These are phyloP conservation scores for Caenorhabditis sulstoni DNA, from an alignment of 2,888 invertebrate species.

Conservation along the genomic window DNA sequence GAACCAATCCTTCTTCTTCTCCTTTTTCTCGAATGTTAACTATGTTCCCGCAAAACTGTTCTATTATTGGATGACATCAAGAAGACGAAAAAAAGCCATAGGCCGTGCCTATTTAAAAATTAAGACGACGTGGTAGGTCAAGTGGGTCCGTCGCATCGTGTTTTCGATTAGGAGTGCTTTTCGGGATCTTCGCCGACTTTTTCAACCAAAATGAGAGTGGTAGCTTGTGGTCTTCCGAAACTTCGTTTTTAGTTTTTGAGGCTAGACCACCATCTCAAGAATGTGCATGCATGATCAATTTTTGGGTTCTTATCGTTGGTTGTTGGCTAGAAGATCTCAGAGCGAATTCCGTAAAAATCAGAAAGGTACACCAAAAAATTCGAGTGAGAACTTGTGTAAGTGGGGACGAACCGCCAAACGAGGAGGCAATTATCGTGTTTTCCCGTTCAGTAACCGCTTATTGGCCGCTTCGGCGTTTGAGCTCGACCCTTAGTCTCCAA, in stretches of 20 bases:
- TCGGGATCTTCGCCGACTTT: background rate
- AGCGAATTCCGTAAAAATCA: slow-evolving; percentile 5
- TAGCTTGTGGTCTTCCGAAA: background rate
- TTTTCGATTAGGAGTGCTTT: background rate
- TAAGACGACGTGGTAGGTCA: background rate
- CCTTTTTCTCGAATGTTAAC: background rate
- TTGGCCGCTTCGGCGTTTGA: background rate
- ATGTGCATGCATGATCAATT: slow-evolving; percentile 36
- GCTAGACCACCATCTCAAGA: background rate
- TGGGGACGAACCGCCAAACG: background rate
- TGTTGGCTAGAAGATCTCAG: background rate
- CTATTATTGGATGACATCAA: slow-evolving; percentile 3
- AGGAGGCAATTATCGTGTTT: slow-evolving; percentile 37
- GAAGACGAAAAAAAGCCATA: slow-evolving; percentile 2
- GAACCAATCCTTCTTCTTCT: background rate
- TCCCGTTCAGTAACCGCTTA: slow-evolving; percentile 17
- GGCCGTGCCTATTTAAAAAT: background rate
- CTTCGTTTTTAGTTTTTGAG: background rate
- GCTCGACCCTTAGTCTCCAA: background rate
- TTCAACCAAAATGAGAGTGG: slow-evolving; percentile 2
- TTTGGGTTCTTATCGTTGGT: slow-evolving; percentile 1
- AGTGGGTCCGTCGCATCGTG: no score
- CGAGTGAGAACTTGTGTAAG: background rate
- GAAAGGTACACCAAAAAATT: slow-evolving; percentile 7
- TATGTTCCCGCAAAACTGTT: background rate